Percentiles rank a stretch among this genome's conserved stretches.
phyloP scores from a whole-genome alignment of 2,888 invertebrate genomes.

The Cremastobaeus sp. region DNA sequence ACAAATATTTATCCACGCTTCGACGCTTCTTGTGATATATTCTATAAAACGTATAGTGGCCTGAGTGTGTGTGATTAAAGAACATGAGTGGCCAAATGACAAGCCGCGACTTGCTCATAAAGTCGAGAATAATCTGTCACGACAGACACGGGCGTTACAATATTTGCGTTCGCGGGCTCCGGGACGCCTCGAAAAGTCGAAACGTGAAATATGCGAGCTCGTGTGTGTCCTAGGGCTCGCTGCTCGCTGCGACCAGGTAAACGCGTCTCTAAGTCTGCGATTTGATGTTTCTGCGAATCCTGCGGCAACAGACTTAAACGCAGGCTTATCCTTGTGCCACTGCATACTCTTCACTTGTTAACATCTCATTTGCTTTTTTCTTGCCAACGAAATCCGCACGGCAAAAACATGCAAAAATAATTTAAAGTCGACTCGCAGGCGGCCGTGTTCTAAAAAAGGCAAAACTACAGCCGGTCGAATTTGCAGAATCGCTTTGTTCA shows the following conservation, averaged over 20 bases:
- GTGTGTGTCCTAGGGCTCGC: no score
- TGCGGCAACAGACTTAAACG: conserved; percentile 37
- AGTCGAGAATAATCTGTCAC: no score
- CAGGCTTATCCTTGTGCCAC: conserved; percentile 44
- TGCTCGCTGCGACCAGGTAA: conserved; percentile 52
- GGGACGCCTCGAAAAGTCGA: no score
- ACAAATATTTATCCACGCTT: no score
- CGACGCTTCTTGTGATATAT: no score
- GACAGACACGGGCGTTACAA: no score
- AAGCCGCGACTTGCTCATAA: no score
- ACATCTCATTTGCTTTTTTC: conserved; percentile 45
- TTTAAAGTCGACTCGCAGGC: conserved; percentile 30
- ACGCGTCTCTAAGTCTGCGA: conserved; percentile 36
- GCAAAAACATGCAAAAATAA: conserved; percentile 49
- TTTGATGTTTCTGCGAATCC: conserved; percentile 53
- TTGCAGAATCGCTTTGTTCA: neutral
- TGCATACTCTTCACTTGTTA: conserved; percentile 48
- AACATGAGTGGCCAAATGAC: no score
- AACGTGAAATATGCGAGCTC: no score
- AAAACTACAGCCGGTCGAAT: neutral
- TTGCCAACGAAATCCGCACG: conserved; percentile 24
- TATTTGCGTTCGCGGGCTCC: no score
- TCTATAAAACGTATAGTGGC: no score
- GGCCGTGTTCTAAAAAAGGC: neutral
- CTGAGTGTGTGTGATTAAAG: no score